Evolutionary conservation across 1,140 invertebrate species (phyloP).

Genomic region (Portunus trituberculatus): DNA sequence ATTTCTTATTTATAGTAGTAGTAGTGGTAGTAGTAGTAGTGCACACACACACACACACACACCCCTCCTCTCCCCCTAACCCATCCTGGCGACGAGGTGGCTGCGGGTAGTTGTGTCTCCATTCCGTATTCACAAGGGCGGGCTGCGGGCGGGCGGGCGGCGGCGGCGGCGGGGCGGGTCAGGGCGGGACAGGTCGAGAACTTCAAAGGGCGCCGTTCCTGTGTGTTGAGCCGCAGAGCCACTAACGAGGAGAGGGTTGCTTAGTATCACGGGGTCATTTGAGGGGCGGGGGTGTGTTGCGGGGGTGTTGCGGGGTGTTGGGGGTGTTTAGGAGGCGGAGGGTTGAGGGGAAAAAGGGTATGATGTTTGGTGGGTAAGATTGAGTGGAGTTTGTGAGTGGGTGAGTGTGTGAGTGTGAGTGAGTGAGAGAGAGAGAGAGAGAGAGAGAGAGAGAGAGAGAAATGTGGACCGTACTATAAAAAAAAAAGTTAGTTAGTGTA

Average conservation of each 20-base stretch:
- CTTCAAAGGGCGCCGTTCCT: not conserved
- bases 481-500: no score
- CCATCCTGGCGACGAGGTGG: no score
- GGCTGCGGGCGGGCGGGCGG: not conserved
- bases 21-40: constrained; percentile 22
- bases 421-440: not conserved
- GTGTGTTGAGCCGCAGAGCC: not conserved
- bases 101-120: no score
- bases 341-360: no score
- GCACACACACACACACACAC: no score
- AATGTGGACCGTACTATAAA: no score
- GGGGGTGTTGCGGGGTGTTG: not conserved
- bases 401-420: not conserved
- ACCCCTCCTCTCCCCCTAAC: no score
- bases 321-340: not conserved
- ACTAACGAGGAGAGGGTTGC: not conserved
- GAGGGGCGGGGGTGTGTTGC: not conserved
- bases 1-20: not conserved
- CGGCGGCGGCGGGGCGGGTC: not conserved
- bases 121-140: not conserved
- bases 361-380: no score
- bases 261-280: not conserved
- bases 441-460: constrained; percentile 6
- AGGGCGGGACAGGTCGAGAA: not conserved
- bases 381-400: not conserved